Percentiles rank a stretch among this genome's conserved stretches.
Conservation (phyloP, 1,140 invertebrate genomes). For the Orussus abietinus region DNA sequence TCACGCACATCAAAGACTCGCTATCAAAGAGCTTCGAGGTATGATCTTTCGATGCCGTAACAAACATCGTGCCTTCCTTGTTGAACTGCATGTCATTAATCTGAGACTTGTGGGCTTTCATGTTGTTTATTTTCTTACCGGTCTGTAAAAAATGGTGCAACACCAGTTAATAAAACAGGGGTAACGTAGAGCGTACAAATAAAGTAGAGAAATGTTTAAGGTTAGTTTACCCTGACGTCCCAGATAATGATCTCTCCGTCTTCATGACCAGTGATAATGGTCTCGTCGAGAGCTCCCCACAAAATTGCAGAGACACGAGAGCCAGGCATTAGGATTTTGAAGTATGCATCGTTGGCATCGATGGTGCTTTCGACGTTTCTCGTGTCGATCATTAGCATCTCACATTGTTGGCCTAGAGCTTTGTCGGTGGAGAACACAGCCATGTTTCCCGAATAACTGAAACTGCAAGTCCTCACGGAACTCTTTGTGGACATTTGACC, state of each 20-base stretch:
- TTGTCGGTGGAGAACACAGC: slow-evolving; percentile 92
- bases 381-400: slow-evolving; percentile 82
- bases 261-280: slow-evolving; percentile 91
- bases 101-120: slow-evolving; percentile 76
- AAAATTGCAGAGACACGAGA: slow-evolving; percentile 87
- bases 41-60: slow-evolving; percentile 92
- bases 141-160: slow-evolving; percentile 66
- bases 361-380: slow-evolving; percentile 64
- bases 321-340: slow-evolving; percentile 61
- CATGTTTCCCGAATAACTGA: slow-evolving; percentile 90
- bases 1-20: slow-evolving; percentile 77
- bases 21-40: slow-evolving; percentile 93
- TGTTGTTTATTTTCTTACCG: slow-evolving; percentile 72
- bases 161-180: background rate
- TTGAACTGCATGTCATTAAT: slow-evolving; percentile 96
- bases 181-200: no score
- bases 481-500: slow-evolving; percentile 77
- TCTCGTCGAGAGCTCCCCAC: slow-evolving; percentile 91
- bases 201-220: no score
- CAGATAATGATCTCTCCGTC: slow-evolving; percentile 87
- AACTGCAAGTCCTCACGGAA: slow-evolving; percentile 85
- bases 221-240: slow-evolving; percentile 85
- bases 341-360: slow-evolving; percentile 58
- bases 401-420: slow-evolving; percentile 84
- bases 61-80: slow-evolving; percentile 92